Evolutionary conservation across 2,888 invertebrate genomes (phyloP).

Genomic region (Apotomis capreana): DNA sequence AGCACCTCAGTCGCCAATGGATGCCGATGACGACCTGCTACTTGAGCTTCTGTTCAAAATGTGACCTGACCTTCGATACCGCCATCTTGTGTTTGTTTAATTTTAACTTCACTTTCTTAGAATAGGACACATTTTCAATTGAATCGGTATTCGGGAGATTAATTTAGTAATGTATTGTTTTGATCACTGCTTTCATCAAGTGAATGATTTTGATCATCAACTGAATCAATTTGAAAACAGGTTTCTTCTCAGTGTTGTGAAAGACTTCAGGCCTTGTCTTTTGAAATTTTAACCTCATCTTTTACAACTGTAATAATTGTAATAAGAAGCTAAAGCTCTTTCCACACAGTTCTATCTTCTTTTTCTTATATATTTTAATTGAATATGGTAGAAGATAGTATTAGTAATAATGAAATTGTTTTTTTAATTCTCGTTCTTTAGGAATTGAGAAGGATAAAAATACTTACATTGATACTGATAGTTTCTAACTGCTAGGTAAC

Average conservation of each 20-base stretch:
- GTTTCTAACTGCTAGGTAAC: slow-evolving; percentile 41
- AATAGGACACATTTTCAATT: slow-evolving; percentile 10
- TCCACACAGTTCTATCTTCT: slow-evolving; percentile 26
- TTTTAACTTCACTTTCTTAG: slow-evolving; percentile 25
- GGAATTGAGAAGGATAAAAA: slow-evolving; percentile 23
- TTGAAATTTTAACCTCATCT: slow-evolving; percentile 54
- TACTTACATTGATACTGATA: slow-evolving; percentile 44
- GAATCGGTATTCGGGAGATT: slow-evolving; percentile 19
- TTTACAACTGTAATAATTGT: slow-evolving; percentile 47
- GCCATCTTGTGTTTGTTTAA: slow-evolving; percentile 28
- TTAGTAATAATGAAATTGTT: slow-evolving; percentile 11
- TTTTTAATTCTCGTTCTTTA: not conserved
- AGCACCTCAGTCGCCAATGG: slow-evolving; percentile 79
- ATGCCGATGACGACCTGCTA: slow-evolving; percentile 77
- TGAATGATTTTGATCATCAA: slow-evolving; percentile 29
- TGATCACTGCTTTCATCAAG: slow-evolving; percentile 28
- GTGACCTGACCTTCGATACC: slow-evolving; percentile 56
- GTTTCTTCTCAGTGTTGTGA: slow-evolving; percentile 70
- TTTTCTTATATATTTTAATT: slow-evolving; percentile 17
- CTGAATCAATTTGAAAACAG: slow-evolving; percentile 54
- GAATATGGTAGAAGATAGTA: slow-evolving; percentile 3
- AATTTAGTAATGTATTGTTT: slow-evolving; percentile 8
- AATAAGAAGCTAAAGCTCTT: slow-evolving; percentile 42
- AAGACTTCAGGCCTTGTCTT: slow-evolving; percentile 71
- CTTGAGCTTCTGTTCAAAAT: slow-evolving; percentile 78